Conservation (phyloP, 2,888 invertebrate genomes). For the Lutraria lutraria region DNA sequence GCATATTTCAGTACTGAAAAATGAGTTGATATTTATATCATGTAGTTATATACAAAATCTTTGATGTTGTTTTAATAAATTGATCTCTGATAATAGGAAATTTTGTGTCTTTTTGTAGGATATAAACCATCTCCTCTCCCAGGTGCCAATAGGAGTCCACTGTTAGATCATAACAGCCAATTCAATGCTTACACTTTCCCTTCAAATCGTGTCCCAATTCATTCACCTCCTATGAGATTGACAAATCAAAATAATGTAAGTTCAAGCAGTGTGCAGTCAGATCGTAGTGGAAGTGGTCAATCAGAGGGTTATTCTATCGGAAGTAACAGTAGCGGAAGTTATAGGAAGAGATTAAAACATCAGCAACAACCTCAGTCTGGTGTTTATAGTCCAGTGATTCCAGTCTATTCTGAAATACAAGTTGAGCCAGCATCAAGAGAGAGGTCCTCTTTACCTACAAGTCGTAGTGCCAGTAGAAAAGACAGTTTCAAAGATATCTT, state of each 20-base stretch:
- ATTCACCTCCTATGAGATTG: constrained; percentile 43
- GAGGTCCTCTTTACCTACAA: constrained; percentile 70
- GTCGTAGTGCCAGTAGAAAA: constrained; percentile 77
- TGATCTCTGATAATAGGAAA: too few species aligned
- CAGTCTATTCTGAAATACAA: constrained; percentile 51
- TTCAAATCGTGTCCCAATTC: constrained; percentile 46
- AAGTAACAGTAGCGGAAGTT: constrained; percentile 78
- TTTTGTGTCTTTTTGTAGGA: constrained; percentile 60
- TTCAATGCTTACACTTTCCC: constrained; percentile 68
- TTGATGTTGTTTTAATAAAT: too few species aligned
- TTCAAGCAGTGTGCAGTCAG: constrained; percentile 67
- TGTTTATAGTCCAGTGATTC: constrained; percentile 57
- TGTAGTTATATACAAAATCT: too few species aligned
- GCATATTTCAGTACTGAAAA: too few species aligned
- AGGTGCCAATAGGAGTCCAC: constrained; percentile 77
- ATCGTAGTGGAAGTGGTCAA: constrained; percentile 67
- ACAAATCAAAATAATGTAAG: constrained; percentile 58
- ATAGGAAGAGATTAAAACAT: constrained; percentile 74
- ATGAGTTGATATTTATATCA: too few species aligned
- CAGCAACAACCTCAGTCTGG: constrained; percentile 48
- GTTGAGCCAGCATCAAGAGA: constrained; percentile 55
- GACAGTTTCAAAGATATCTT: constrained; percentile 80
- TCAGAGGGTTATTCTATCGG: constrained; percentile 72
- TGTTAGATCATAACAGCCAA: constrained; percentile 63
- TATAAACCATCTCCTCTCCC: constrained; percentile 73